Conservation (phyloP, 2,888 invertebrate genomes). For the Limnephilus rhombicus region DNA sequence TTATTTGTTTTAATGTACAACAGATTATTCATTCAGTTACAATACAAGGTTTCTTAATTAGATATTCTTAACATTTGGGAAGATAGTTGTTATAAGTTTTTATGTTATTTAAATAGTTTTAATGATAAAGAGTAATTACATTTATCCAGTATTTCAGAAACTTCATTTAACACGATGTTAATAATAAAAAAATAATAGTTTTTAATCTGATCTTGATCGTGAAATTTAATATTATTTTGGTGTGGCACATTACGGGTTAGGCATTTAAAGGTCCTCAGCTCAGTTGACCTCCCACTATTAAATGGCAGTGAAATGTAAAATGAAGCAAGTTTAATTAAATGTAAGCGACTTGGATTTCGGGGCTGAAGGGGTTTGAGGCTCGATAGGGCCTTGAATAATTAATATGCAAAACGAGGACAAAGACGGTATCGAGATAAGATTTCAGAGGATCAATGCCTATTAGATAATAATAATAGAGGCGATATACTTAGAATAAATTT, state of each 20-base stretch:
- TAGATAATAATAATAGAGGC: background rate
- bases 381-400: constrained; percentile 7
- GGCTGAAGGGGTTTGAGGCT: background rate
- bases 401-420: constrained; percentile 32
- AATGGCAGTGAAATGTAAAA: constrained; percentile 41
- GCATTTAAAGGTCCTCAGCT: constrained; percentile 41
- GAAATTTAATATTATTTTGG: background rate
- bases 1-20: no score
- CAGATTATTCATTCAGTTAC: no score
- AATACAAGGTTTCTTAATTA: no score
- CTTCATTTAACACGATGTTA: no score
- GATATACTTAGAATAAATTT: background rate
- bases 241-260: background rate
- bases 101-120: no score
- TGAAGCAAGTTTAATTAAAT: constrained; percentile 43
- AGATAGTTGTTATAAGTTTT: no score
- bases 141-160: no score
- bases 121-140: no score
- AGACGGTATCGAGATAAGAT: background rate
- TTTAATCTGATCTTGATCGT: background rate
- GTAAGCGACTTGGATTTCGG: constrained; percentile 27
- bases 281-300: constrained; percentile 35
- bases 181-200: no score
- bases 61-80: no score
- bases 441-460: background rate